phyloP scores from a whole-genome alignment of 2,888 invertebrate species.

The Agrochola lota region DNA sequence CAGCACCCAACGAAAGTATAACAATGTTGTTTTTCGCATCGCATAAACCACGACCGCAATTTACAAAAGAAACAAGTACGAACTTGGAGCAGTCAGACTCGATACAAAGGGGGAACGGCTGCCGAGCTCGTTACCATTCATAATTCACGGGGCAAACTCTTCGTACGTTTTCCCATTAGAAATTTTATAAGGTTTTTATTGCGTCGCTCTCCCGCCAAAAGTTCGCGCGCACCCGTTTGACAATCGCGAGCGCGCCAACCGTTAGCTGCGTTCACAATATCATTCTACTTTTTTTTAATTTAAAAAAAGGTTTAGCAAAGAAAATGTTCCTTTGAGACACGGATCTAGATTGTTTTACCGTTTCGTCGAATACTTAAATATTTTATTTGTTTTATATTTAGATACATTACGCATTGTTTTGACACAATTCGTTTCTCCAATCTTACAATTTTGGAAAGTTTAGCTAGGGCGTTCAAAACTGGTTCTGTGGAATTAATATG shows the following conservation, averaged over 20 bases:
- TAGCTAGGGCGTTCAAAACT: background rate
- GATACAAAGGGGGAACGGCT: slow-evolving; percentile 69
- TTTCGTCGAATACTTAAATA: slow-evolving; percentile 22
- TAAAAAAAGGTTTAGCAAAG: slow-evolving; percentile 57
- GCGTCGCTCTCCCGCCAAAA: slow-evolving; percentile 79
- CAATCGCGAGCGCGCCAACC: slow-evolving; percentile 72
- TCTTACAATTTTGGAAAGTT: background rate
- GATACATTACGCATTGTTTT: slow-evolving; percentile 12
- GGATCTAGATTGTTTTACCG: slow-evolving; percentile 28
- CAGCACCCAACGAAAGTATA: slow-evolving; percentile 68
- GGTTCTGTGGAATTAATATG: background rate
- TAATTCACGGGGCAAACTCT: slow-evolving; percentile 89
- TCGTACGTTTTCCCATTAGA: slow-evolving; percentile 90
- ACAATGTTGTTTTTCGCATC: slow-evolving; percentile 85
- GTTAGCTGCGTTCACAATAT: slow-evolving; percentile 69
- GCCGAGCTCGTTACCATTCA: slow-evolving; percentile 89
- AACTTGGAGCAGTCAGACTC: slow-evolving; percentile 80
- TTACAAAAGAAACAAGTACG: slow-evolving; percentile 86
- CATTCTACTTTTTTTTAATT: slow-evolving; percentile 67
- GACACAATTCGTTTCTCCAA: background rate
- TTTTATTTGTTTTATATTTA: slow-evolving; percentile 25
- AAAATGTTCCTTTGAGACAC: slow-evolving; percentile 47
- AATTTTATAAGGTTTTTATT: slow-evolving; percentile 90
- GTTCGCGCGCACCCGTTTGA: slow-evolving; percentile 77
- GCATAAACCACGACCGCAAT: slow-evolving; percentile 80